Evolutionary conservation across 2,888 invertebrate genomes (phyloP), one percentile per base, ranked within the genome.

Genomic region (Diarsia rubi): DNA sequence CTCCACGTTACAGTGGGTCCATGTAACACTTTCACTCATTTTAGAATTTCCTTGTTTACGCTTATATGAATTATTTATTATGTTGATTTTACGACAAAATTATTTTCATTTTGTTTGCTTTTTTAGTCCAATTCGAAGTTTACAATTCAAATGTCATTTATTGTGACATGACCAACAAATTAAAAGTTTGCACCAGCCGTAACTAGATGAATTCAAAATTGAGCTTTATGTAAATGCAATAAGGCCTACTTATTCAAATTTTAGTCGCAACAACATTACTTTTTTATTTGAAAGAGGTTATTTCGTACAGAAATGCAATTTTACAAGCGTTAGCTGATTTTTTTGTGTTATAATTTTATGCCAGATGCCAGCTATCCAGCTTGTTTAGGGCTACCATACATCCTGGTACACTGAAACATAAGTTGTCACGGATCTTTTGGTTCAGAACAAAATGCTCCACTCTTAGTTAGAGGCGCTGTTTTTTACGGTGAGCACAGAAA

Each of bases 201-300:
- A 9, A 21, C 0, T 27, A 2, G 11, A 16, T 14, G 12, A 21
- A 66, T 47, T 57, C 27, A 9, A 64, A 54, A 65, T 65, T 69
- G 1, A 69, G 16, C 60, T 49, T 54, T 66, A 54, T 0, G 0
- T 0, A 0, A 0, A 0, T 0, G 0, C 0, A 0, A 0, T 60
- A 69, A 62, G 14, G 12, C 9, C 47, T 27, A 21, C 27, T 9
- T 14, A 19, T 44, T 19, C 1, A 24, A 5, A 14, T 11, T n/a
- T 0, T 1, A 24, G 0, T 19, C 3, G 3, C 0, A 31, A 4
- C 0, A 47, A 24, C 11, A 3, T 21, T 4, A 16, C 65, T 16
- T 62, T 69, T 66, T 37, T 16, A 54, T 81, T 62, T 69, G 82
- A 75, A 4, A 21, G 65, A 16, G 0, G 47, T 45, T 37, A 52